phyloP scores from a whole-genome alignment of 2,888 invertebrate species.

The Phyllotreta cruciferae region DNA sequence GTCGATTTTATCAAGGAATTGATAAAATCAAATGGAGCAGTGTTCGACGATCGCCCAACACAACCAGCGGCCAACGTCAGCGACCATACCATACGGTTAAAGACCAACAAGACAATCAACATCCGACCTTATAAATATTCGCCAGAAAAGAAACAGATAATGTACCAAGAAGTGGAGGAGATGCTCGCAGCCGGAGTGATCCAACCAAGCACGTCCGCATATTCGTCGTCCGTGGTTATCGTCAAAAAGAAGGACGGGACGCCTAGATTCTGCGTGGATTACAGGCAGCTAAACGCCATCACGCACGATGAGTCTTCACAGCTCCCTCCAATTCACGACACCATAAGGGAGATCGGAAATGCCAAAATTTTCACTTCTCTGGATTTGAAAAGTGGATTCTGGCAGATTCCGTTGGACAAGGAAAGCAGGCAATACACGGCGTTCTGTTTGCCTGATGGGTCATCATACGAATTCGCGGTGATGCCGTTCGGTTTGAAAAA shows the following conservation, averaged over 20 bases:
- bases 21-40: too few species aligned
- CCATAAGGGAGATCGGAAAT: conserved; percentile 10
- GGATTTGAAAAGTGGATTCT: conserved; percentile 12
- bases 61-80: too few species aligned
- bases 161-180: too few species aligned
- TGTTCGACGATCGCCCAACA: too few species aligned
- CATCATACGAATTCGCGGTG: too few species aligned
- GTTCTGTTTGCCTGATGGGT: background rate
- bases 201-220: conserved; percentile 4
- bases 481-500: too few species aligned
- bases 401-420: too few species aligned
- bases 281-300: conserved; percentile 12
- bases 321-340: conserved; percentile 23
- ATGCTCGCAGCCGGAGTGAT: conserved; percentile 6
- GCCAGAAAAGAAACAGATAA: background rate
- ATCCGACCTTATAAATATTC: conserved; percentile 3
- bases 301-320: conserved; percentile 8
- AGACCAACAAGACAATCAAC: background rate
- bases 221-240: conserved; percentile 17
- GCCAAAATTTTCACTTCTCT: conserved; percentile 22
- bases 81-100: background rate
- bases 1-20: too few species aligned
- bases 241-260: conserved; percentile 18
- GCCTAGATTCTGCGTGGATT: conserved; percentile 16
- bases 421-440: background rate